These are phyloP conservation scores for Formica exsecta DNA, from an alignment of 1,140 invertebrate genomes.

Conservation along the genomic window DNA sequence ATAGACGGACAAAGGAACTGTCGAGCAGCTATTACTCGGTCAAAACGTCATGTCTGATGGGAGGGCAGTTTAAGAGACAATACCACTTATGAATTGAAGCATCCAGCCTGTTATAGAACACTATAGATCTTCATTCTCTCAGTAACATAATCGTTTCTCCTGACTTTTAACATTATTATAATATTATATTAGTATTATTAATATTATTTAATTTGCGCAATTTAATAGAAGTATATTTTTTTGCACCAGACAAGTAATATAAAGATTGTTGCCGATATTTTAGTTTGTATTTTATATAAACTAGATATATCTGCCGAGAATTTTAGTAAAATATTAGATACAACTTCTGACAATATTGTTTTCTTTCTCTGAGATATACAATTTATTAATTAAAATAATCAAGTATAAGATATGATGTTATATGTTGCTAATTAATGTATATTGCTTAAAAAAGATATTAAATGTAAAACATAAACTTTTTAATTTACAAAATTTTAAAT, in stretches of 20 bases:
- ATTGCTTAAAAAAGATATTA: neutral
- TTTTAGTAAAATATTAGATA: neutral
- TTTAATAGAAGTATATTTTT: neutral
- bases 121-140: neutral
- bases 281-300: neutral
- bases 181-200: neutral
- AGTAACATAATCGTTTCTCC: neutral
- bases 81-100: conserved; percentile 3
- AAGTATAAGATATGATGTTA: neutral
- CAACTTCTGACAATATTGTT: neutral
- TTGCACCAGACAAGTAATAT: neutral
- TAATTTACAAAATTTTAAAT: conserved; percentile 2
- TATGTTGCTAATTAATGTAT: neutral
- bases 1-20: conserved; percentile 43
- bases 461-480: too few species aligned
- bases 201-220: neutral
- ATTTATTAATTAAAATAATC: neutral
- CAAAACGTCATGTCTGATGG: conserved; percentile 13
- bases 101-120: neutral
- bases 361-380: neutral
- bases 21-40: conserved; percentile 27
- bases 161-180: neutral
- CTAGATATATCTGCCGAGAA: neutral
- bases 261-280: neutral
- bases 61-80: conserved; percentile 28